Percentiles rank a stretch among this genome's conserved stretches.
Conservation (phyloP, 2,888 invertebrate genomes). For the Lobophora halterata region DNA sequence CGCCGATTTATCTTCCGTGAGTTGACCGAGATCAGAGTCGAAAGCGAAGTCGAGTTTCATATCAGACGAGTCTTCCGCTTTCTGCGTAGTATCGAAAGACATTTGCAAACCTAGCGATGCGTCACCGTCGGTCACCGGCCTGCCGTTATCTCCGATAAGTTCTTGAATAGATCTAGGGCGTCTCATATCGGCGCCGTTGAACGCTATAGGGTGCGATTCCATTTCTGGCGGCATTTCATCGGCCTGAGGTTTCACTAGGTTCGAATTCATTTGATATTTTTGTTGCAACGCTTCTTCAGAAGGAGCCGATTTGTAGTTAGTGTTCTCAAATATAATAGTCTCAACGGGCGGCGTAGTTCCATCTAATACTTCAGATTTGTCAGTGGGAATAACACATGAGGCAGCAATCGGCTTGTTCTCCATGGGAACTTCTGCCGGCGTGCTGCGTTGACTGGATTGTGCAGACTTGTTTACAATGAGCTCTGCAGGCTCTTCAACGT, state of each 20-base stretch:
- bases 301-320: conserved; percentile 90
- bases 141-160: conserved; percentile 62
- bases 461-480: conserved; percentile 58
- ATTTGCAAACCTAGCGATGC: conserved; percentile 83
- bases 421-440: conserved; percentile 61
- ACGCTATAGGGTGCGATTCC: conserved; percentile 59
- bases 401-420: conserved; percentile 54
- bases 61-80: conserved; percentile 89
- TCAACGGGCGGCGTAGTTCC: conserved; percentile 90
- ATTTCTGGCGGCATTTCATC: conserved; percentile 79
- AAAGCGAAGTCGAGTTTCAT: conserved; percentile 96
- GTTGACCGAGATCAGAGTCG: conserved; percentile 89
- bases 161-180: conserved; percentile 72
- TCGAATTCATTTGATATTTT: conserved; percentile 77
- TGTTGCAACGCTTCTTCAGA: conserved; percentile 84
- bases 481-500: conserved; percentile 65
- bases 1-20: conserved; percentile 85
- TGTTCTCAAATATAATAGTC: conserved; percentile 95
- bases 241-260: conserved; percentile 66
- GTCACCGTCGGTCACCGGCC: conserved; percentile 64
- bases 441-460: conserved; percentile 69
- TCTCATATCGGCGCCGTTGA: conserved; percentile 68
- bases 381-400: conserved; percentile 52
- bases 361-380: conserved; percentile 83
- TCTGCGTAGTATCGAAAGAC: conserved; percentile 80